Evolutionary conservation across 2,888 invertebrate species (phyloP).

Genomic region (Drosophila histrio): DNA sequence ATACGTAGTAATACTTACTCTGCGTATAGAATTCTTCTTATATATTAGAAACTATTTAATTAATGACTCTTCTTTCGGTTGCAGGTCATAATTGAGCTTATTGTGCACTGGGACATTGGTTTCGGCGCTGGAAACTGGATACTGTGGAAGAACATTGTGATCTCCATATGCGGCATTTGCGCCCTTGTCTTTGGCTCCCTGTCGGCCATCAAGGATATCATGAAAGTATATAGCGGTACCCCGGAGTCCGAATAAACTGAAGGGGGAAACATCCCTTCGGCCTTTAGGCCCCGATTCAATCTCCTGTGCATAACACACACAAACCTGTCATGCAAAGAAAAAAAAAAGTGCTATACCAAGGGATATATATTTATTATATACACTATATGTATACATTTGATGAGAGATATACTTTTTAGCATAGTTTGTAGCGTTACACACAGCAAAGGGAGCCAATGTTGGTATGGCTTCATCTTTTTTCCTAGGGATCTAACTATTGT

Average conservation of each 20-base stretch:
- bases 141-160: conserved; percentile 91
- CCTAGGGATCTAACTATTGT: conserved; percentile 77
- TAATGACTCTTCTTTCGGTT: neutral
- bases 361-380: conserved; percentile 69
- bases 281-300: conserved; percentile 12
- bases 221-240: conserved; percentile 74
- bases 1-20: too few species aligned
- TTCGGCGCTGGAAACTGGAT: conserved; percentile 90
- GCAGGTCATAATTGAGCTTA: conserved; percentile 89
- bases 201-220: conserved; percentile 87
- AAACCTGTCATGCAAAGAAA: neutral
- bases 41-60: too few species aligned
- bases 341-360: conserved; percentile 62
- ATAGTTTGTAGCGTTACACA: conserved; percentile 43
- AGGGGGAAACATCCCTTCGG: neutral
- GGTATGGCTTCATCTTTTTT: conserved; percentile 33
- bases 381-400: conserved; percentile 43
- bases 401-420: conserved; percentile 39
- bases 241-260: conserved; percentile 42
- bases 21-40: too few species aligned
- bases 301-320: conserved; percentile 38
- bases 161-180: conserved; percentile 90
- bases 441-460: conserved; percentile 14
- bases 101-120: conserved; percentile 94
- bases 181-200: conserved; percentile 93